Evolutionary conservation across 2,888 invertebrate species (phyloP).

Genomic region (Theretra japonica): DNA sequence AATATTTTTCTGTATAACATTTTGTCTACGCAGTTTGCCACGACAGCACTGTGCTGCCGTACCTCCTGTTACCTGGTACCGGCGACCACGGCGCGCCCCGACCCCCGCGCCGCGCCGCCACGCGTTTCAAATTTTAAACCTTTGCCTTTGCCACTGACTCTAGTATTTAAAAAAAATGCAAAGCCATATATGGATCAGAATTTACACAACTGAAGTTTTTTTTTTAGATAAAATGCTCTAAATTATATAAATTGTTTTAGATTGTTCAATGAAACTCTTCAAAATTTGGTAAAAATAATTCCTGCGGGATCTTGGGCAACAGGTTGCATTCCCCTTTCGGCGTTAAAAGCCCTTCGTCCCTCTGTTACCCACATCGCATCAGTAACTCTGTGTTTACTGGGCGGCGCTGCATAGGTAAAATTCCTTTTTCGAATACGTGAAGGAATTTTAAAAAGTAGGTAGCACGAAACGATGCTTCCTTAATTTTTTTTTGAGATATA

Average conservation of each 20-base stretch:
- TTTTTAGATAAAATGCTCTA: no score
- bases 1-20: slow-evolving; percentile 22
- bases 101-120: slow-evolving; percentile 46
- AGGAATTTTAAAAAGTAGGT: background rate
- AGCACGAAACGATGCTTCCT: background rate
- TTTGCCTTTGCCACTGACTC: slow-evolving; percentile 32
- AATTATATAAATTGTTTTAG: no score
- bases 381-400: background rate
- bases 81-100: slow-evolving; percentile 57
- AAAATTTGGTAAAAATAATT: slow-evolving; percentile 7
- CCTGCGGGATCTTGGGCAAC: slow-evolving; percentile 31
- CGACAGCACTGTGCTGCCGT: slow-evolving; percentile 64
- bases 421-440: background rate
- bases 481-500: background rate
- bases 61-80: slow-evolving; percentile 84
- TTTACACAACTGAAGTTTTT: background rate
- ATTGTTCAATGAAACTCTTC: background rate
- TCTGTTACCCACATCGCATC: background rate
- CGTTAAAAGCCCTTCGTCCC: slow-evolving; percentile 8
- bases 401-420: background rate
- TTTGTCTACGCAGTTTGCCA: slow-evolving; percentile 42
- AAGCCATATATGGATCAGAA: slow-evolving; percentile 3
- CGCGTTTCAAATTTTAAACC: slow-evolving; percentile 48
- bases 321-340: slow-evolving; percentile 32
- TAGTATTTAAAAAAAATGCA: slow-evolving; percentile 21